Conservation (phyloP, 1,140 invertebrate species). For the Caenorhabditis tropicalis region DNA sequence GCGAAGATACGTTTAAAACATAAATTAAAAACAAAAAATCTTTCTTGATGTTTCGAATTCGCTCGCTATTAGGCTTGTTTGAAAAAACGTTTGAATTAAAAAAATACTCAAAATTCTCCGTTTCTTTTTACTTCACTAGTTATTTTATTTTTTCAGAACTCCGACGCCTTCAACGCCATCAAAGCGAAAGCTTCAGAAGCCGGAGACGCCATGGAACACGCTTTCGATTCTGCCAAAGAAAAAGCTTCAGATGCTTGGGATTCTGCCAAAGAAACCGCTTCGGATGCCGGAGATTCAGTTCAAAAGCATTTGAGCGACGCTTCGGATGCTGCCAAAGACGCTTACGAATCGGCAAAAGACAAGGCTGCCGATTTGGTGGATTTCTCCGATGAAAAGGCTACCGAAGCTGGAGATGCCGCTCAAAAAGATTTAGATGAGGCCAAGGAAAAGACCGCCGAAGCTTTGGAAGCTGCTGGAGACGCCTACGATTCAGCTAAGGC, state of each 20-base stretch:
- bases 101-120: no score
- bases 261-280: not conserved
- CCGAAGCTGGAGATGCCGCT: not conserved
- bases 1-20: no score
- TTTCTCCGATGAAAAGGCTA: not conserved
- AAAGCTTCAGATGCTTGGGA: not conserved
- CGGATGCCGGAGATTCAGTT: not conserved
- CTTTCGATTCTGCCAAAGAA: not conserved
- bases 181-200: no score
- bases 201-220: no score
- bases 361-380: no score
- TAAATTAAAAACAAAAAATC: no score
- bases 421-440: not conserved
- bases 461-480: not conserved
- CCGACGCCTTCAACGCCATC: no score
- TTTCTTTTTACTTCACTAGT: no score
- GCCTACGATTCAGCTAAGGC: not conserved
- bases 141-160: no score
- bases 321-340: not conserved
- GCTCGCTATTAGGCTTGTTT: no score
- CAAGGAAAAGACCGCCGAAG: not conserved
- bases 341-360: not conserved
- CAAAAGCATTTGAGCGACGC: not conserved
- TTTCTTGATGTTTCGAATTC: no score
- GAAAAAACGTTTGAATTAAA: no score